Percentiles rank a stretch among this genome's conserved stretches.
These are phyloP conservation scores for Garrulus glandarius DNA, from an alignment of 2,797 vertebrate species.

Conservation along the genomic window DNA sequence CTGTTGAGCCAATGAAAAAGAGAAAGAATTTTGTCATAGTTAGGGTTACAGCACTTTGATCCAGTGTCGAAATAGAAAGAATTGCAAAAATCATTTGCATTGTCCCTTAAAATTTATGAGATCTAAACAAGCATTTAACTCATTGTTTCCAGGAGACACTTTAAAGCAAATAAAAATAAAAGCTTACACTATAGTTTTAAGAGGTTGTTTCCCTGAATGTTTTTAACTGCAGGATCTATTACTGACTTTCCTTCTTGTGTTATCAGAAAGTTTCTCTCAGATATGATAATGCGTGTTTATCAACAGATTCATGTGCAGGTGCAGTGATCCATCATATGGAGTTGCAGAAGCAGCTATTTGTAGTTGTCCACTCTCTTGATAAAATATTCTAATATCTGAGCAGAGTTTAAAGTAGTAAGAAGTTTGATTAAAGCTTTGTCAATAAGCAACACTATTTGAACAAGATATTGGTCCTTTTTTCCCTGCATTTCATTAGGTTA, in stretches of 20 bases:
- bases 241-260: neutral
- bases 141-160: neutral
- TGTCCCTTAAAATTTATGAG: neutral
- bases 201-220: neutral
- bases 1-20: neutral
- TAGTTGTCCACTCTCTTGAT: neutral
- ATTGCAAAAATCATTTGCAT: constrained; percentile 26
- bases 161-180: neutral
- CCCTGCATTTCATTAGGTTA: neutral
- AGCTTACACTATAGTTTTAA: neutral
- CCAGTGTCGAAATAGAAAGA: constrained; percentile 20
- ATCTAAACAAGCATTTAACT: neutral
- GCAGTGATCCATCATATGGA: neutral
- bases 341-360: neutral
- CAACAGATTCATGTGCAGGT: neutral
- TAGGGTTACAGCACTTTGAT: neutral
- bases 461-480: neutral
- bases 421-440: neutral
- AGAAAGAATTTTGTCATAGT: neutral
- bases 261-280: neutral
- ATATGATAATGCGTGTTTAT: neutral
- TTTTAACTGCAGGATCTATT: neutral
- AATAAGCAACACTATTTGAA: neutral
- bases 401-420: neutral
- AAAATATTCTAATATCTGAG: neutral